Conservation (phyloP, 2,888 invertebrate species). For the Eupithecia centaureata region DNA sequence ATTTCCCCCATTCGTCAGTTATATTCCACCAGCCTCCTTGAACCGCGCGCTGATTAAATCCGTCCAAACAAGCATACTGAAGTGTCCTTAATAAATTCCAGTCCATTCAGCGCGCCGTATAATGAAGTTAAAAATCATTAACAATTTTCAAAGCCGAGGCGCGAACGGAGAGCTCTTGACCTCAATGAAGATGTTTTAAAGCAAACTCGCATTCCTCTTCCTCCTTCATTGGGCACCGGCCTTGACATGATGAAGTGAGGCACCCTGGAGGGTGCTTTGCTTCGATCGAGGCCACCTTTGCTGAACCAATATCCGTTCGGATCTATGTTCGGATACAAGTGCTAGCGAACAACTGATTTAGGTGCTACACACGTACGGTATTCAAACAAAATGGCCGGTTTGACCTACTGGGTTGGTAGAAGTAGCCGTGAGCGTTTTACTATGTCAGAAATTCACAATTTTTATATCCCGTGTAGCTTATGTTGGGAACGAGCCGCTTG, state of each 20-base stretch:
- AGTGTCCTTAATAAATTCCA: conserved; percentile 36
- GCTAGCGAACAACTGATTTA: conserved; percentile 37
- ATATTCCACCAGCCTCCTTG: conserved; percentile 9
- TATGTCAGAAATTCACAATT: not conserved
- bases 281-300: conserved; percentile 59
- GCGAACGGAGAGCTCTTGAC: conserved; percentile 53
- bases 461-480: not conserved
- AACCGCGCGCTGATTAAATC: conserved; percentile 14
- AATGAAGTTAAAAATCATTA: conserved; percentile 43
- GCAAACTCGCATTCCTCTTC: conserved; percentile 57
- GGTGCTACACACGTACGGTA: conserved; percentile 12
- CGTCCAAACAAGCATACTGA: conserved; percentile 19
- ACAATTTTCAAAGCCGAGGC: conserved; percentile 40
- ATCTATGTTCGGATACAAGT: conserved; percentile 48
- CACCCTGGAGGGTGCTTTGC: conserved; percentile 64
- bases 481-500: too few relatives aligned
- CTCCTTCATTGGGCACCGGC: conserved; percentile 51
- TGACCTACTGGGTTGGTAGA: not conserved
- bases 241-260: conserved; percentile 58
- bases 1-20: not conserved
- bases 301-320: conserved; percentile 60
- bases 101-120: conserved; percentile 30
- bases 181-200: conserved; percentile 54
- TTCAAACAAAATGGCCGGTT: not conserved
- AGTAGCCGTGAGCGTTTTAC: not conserved